Evolutionary conservation across 1,140 invertebrate genomes (phyloP).

Genomic region (Megalopta genalis): DNA sequence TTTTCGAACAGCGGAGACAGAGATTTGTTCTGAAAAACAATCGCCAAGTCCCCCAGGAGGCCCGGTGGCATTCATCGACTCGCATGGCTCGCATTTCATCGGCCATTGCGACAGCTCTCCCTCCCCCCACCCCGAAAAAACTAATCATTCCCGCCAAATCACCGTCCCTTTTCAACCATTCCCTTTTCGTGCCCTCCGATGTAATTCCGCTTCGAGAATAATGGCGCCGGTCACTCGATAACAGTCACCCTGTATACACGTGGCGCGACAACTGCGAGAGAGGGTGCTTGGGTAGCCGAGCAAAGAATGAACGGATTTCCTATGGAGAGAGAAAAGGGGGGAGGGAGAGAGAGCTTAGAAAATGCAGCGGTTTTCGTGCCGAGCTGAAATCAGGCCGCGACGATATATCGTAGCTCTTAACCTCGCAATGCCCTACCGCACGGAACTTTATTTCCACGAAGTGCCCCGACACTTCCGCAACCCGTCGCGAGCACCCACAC

Average conservation of each 20-base stretch:
- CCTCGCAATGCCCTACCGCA: slow-evolving; percentile 18
- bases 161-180: background rate
- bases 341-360: slow-evolving; percentile 6
- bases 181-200: background rate
- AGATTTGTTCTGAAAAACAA: too few species aligned
- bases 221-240: slow-evolving; percentile 1
- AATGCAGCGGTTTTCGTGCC: slow-evolving; percentile 29
- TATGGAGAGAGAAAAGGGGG: background rate
- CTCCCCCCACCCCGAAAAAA: background rate
- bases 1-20: too few species aligned
- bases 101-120: background rate
- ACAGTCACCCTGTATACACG: background rate
- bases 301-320: slow-evolving; percentile 1
- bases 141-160: background rate
- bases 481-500: slow-evolving; percentile 24
- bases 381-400: slow-evolving; percentile 30
- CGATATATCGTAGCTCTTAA: slow-evolving; percentile 45
- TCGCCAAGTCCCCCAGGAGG: too few species aligned
- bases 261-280: background rate
- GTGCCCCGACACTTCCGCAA: slow-evolving; percentile 37
- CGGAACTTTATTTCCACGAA: slow-evolving; percentile 41
- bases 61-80: background rate
- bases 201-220: background rate
- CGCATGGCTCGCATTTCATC: background rate
- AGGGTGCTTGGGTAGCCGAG: background rate